Conservation (phyloP, 1,140 invertebrate species). For the Asbolus verrucosus region DNA sequence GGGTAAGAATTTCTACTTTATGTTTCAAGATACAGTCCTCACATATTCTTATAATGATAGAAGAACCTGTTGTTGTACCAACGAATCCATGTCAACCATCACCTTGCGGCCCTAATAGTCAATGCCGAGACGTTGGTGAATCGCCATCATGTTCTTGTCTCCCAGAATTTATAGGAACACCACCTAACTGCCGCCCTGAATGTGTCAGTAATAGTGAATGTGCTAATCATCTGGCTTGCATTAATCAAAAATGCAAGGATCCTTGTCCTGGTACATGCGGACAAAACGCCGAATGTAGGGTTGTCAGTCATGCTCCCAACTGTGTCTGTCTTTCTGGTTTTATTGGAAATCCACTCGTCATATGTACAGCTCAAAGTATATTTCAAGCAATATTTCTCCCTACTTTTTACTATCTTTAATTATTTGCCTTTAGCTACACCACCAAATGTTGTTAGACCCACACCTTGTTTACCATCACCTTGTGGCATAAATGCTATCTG, state of each 20-base stretch:
- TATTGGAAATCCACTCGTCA: constrained; percentile 72
- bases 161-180: constrained; percentile 77
- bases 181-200: constrained; percentile 80
- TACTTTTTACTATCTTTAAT: not conserved
- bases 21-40: not conserved
- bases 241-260: constrained; percentile 74
- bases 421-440: constrained; percentile 40
- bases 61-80: constrained; percentile 52
- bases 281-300: constrained; percentile 75
- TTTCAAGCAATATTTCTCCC: constrained; percentile 28
- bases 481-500: constrained; percentile 82
- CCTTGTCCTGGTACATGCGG: constrained; percentile 77
- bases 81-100: constrained; percentile 73
- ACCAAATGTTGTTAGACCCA: constrained; percentile 59
- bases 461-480: constrained; percentile 77
- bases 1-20: constrained; percentile 59
- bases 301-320: constrained; percentile 75
- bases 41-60: constrained; percentile 46
- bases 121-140: constrained; percentile 67
- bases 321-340: constrained; percentile 72
- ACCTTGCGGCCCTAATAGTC: constrained; percentile 69
- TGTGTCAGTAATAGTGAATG: constrained; percentile 79
- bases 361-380: constrained; percentile 70
- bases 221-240: constrained; percentile 71
- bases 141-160: constrained; percentile 75